A percentile compares a stretch with the other conserved stretches of the same genome.
Conservation (phyloP, 2,113 vertebrate genomes). For the Misgurnus mizolepis region DNA sequence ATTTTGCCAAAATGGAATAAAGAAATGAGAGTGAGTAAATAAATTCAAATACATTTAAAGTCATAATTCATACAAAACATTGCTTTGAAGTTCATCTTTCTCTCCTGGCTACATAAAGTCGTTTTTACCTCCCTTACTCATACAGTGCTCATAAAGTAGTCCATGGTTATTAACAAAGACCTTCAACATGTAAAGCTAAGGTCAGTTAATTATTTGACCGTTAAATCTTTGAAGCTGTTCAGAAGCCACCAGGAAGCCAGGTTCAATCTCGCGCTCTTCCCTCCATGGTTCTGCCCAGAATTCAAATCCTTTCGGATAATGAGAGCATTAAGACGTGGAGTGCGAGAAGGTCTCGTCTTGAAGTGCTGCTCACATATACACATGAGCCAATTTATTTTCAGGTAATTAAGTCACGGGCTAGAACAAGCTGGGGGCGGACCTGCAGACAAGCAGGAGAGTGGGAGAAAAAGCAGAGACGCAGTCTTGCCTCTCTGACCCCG, state of each 20-base stretch:
- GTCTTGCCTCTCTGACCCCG: constrained; percentile 31
- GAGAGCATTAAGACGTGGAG: constrained; percentile 61
- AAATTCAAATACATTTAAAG: too few relatives aligned
- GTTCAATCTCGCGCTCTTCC: constrained; percentile 42
- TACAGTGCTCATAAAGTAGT: constrained; percentile 30
- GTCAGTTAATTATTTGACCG: constrained; percentile 51
- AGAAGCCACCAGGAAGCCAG: constrained; percentile 36
- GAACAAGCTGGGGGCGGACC: constrained; percentile 48
- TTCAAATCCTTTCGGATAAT: constrained; percentile 63
- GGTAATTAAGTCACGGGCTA: constrained; percentile 64
- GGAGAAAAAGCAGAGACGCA: background rate
- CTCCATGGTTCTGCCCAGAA: constrained; percentile 47
- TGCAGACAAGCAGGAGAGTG: constrained; percentile 29
- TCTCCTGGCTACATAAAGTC: constrained; percentile 51
- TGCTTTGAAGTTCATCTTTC: background rate
- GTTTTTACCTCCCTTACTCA: constrained; percentile 42
- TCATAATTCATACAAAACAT: background rate
- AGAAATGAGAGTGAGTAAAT: too few relatives aligned
- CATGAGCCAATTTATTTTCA: constrained; percentile 62
- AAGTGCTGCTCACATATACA: constrained; percentile 58
- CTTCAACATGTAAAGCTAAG: constrained; percentile 47
- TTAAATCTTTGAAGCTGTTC: constrained; percentile 49
- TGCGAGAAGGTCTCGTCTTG: constrained; percentile 61
- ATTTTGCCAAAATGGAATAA: too few relatives aligned
- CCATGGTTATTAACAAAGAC: constrained; percentile 55